Evolutionary conservation across 2,888 invertebrate genomes (phyloP).

Genomic region (Eristalinus sepulchralis): DNA sequence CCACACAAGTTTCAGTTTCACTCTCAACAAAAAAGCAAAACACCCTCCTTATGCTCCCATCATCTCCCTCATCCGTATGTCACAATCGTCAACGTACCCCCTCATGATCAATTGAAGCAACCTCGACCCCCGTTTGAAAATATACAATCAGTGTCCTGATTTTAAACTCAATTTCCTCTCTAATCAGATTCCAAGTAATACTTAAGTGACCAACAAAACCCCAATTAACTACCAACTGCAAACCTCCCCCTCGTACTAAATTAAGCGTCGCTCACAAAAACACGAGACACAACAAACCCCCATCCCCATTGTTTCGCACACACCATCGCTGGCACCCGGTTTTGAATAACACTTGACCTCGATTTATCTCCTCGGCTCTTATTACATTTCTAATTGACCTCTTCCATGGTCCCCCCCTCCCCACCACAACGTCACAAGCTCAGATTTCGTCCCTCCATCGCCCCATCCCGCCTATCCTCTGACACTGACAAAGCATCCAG

Average conservation of each 20-base stretch:
- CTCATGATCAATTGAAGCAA: neutral
- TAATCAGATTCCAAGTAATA: constrained; percentile 10
- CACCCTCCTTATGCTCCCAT: too few relatives aligned
- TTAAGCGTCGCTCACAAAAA: neutral
- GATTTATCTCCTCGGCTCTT: constrained; percentile 37
- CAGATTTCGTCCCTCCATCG: too few relatives aligned
- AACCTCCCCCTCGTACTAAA: neutral
- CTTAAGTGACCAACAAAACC: constrained; percentile 17
- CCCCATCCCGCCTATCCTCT: neutral
- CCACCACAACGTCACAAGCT: constrained; percentile 17
- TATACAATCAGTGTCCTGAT: neutral
- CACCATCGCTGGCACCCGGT: neutral
- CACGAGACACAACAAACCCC: neutral
- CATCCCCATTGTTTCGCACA: neutral
- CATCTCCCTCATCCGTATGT: too few relatives aligned
- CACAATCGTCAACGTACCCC: neutral
- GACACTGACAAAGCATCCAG: constrained; percentile 17
- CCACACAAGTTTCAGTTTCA: too few relatives aligned
- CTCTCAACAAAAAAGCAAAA: too few relatives aligned
- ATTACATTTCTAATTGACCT: constrained; percentile 54
- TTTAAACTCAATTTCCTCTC: neutral
- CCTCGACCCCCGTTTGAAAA: neutral
- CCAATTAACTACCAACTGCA: constrained; percentile 27
- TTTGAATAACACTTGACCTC: constrained; percentile 48
- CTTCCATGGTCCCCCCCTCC: neutral